These are phyloP conservation scores for Spodoptera exigua DNA, from an alignment of 2,888 invertebrate genomes.

Conservation along the genomic window DNA sequence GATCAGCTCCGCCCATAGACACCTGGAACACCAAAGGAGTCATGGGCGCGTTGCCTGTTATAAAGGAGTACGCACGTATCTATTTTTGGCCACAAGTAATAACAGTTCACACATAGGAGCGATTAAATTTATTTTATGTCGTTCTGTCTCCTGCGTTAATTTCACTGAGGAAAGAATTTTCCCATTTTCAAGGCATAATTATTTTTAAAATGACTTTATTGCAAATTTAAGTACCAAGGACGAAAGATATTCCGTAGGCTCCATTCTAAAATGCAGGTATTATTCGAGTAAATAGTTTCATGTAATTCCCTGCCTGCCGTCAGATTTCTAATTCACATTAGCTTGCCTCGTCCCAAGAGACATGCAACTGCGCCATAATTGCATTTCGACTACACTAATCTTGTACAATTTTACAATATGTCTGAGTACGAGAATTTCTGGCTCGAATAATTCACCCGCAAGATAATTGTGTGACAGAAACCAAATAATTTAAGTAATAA, in stretches of 20 bases:
- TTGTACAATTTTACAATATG: conserved; percentile 49
- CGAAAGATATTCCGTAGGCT: background rate
- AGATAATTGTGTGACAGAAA: conserved; percentile 42
- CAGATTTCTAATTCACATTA: conserved; percentile 23
- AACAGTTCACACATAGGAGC: too few species aligned
- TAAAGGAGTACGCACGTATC: too few species aligned
- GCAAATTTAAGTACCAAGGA: background rate
- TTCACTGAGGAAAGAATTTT: too few species aligned
- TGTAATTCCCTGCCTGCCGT: conserved; percentile 1
- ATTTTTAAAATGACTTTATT: too few species aligned
- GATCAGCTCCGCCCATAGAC: too few species aligned
- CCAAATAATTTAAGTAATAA: conserved; percentile 52
- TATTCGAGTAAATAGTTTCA: background rate
- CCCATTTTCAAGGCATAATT: too few species aligned
- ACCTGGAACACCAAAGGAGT: too few species aligned
- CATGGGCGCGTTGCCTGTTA: too few species aligned
- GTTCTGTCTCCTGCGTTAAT: too few species aligned
- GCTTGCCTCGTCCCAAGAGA: background rate
- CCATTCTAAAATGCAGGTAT: background rate
- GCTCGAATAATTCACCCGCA: conserved; percentile 37
- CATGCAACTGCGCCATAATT: conserved; percentile 23
- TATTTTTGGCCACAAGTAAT: too few species aligned
- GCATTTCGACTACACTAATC: conserved; percentile 39
- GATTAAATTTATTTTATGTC: too few species aligned
- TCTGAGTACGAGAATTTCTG: conserved; percentile 34